A percentile compares a stretch with the other conserved stretches of the same genome.
Conservation (phyloP, 2,888 invertebrate genomes). For the Eilema sororculum region DNA sequence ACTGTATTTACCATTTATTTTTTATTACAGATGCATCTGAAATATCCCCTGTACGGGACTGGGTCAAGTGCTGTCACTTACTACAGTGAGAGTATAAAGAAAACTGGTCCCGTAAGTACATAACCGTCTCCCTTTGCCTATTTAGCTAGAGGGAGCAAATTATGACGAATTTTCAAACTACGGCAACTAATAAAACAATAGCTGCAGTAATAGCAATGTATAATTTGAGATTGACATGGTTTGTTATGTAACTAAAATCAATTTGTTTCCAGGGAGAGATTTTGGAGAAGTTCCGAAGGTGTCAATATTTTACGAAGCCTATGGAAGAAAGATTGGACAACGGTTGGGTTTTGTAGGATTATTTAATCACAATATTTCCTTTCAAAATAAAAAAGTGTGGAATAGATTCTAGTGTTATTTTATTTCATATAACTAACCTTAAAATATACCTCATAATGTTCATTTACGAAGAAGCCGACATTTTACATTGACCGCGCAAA, state of each 20-base stretch:
- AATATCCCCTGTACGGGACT: constrained; percentile 82
- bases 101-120: constrained; percentile 77
- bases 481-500: background rate
- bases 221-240: too few species aligned
- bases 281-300: constrained; percentile 79
- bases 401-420: background rate
- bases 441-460: too few species aligned
- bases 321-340: constrained; percentile 81
- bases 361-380: constrained; percentile 7
- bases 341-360: constrained; percentile 77
- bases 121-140: background rate
- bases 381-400: constrained; percentile 4
- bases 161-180: too few species aligned
- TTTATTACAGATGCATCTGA: constrained; percentile 75
- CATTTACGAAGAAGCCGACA: too few species aligned
- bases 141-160: background rate
- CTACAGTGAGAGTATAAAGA: constrained; percentile 75
- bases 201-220: too few species aligned
- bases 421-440: background rate
- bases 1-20: background rate
- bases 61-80: constrained; percentile 81
- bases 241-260: background rate
- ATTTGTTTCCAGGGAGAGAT: constrained; percentile 76
- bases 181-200: too few species aligned
- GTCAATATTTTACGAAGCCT: constrained; percentile 79